A percentile compares a stretch with the other conserved stretches of the same genome.
Conservation (phyloP, 2,888 invertebrate genomes). For the Leucoma salicis region DNA sequence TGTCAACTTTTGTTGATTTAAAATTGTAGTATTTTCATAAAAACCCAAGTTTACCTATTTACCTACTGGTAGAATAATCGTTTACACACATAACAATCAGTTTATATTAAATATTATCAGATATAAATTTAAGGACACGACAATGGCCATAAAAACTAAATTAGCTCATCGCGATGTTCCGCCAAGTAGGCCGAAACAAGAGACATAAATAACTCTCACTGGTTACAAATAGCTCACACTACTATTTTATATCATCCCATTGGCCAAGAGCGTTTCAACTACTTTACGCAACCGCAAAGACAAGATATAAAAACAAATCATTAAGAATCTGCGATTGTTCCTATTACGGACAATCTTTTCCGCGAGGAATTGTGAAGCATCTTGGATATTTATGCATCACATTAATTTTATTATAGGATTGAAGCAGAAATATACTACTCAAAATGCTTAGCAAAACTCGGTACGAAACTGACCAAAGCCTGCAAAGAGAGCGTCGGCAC, state of each 20-base stretch:
- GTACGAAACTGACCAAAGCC: slow-evolving; percentile 91
- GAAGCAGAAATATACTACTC: slow-evolving; percentile 96
- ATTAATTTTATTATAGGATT: slow-evolving; percentile 82
- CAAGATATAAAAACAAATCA: slow-evolving; percentile 35
- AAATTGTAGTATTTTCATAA: no score
- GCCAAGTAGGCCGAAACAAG: slow-evolving; percentile 62
- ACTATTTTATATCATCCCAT: slow-evolving; percentile 43
- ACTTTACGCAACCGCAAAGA: slow-evolving; percentile 41
- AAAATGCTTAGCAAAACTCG: slow-evolving; percentile 93
- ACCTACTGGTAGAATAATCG: no score
- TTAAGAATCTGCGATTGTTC: slow-evolving; percentile 40
- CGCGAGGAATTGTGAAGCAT: slow-evolving; percentile 25
- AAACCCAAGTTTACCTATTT: no score
- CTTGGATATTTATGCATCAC: slow-evolving; percentile 20
- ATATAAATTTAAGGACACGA: slow-evolving; percentile 57
- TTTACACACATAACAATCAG: no score
- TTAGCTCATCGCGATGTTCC: slow-evolving; percentile 59
- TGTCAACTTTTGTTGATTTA: no score
- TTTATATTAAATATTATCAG: no score
- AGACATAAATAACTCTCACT: slow-evolving; percentile 53
- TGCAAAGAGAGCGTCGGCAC: slow-evolving; percentile 90
- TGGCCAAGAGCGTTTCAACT: slow-evolving; percentile 44
- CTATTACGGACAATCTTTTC: slow-evolving; percentile 33
- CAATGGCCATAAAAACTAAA: slow-evolving; percentile 64
- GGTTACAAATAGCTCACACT: no score